phyloP scores from a whole-genome alignment of 2,113 vertebrate species.

The Isurus oxyrinchus region DNA sequence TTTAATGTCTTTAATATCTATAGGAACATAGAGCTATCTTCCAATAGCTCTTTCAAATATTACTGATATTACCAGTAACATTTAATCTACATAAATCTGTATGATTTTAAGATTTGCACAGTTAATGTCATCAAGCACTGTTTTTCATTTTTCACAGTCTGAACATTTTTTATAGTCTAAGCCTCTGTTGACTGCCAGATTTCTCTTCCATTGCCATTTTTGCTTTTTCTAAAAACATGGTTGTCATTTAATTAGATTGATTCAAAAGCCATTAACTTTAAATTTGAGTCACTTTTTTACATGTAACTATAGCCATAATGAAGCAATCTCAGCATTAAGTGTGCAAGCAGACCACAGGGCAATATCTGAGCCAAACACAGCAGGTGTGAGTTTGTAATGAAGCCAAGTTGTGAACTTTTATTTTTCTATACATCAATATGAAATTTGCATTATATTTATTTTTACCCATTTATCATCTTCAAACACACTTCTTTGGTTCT shows the following conservation, averaged over 20 bases:
- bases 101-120: neutral
- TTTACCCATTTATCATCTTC: neutral
- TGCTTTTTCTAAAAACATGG: neutral
- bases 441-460: neutral
- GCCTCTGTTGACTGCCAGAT: neutral
- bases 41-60: neutral
- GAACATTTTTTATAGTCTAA: neutral
- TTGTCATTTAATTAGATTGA: neutral
- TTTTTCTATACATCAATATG: neutral
- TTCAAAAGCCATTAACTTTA: neutral
- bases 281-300: neutral
- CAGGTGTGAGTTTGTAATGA: neutral
- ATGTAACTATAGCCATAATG: neutral
- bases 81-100: neutral
- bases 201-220: neutral
- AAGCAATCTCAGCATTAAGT: neutral
- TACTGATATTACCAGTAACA: neutral
- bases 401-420: too few relatives aligned
- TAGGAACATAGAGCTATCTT: neutral
- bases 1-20: too few relatives aligned
- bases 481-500: neutral
- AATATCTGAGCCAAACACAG: neutral
- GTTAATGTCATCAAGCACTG: neutral
- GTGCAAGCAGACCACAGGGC: neutral
- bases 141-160: neutral